Conservation (phyloP, 2,888 invertebrate genomes). For the Chaetoderma sp. region DNA sequence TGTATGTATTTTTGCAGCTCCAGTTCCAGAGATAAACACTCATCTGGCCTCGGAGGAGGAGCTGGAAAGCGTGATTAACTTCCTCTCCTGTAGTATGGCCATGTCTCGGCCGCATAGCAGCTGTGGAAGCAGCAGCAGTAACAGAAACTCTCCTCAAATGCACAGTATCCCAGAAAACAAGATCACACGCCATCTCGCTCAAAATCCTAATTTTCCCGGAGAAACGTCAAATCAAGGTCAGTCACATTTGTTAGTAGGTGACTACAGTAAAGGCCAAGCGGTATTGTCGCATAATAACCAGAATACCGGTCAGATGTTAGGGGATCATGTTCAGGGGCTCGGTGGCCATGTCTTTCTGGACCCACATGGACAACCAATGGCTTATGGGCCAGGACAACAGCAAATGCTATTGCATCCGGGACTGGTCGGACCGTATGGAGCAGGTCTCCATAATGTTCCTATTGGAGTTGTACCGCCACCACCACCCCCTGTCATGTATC, state of each 20-base stretch:
- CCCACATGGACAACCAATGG: too few relatives aligned
- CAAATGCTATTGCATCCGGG: too few relatives aligned
- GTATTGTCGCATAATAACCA: background rate
- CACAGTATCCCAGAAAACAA: conserved; percentile 47
- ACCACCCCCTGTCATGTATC: background rate
- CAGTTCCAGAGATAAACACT: conserved; percentile 15
- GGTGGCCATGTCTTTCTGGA: too few relatives aligned
- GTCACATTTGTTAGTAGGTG: conserved; percentile 11
- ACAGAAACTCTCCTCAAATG: conserved; percentile 34
- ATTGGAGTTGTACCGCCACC: too few relatives aligned
- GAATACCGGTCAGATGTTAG: too few relatives aligned
- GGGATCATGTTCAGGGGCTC: too few relatives aligned
- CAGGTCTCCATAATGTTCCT: too few relatives aligned
- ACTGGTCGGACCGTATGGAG: background rate
- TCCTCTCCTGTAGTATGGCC: too few relatives aligned
- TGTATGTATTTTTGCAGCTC: background rate
- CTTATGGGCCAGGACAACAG: too few relatives aligned
- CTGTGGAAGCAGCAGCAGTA: conserved; percentile 10
- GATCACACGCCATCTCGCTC: conserved; percentile 22
- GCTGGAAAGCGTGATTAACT: conserved; percentile 62
- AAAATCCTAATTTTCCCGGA: conserved; percentile 34
- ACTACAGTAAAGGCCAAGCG: background rate
- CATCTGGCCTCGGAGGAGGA: conserved; percentile 61
- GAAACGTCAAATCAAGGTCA: conserved; percentile 33
- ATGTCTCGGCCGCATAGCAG: conserved; percentile 48